Percentiles rank a stretch among this genome's conserved stretches.
Conservation (phyloP, 2,888 invertebrate species). For the Schizaphis graminum region DNA sequence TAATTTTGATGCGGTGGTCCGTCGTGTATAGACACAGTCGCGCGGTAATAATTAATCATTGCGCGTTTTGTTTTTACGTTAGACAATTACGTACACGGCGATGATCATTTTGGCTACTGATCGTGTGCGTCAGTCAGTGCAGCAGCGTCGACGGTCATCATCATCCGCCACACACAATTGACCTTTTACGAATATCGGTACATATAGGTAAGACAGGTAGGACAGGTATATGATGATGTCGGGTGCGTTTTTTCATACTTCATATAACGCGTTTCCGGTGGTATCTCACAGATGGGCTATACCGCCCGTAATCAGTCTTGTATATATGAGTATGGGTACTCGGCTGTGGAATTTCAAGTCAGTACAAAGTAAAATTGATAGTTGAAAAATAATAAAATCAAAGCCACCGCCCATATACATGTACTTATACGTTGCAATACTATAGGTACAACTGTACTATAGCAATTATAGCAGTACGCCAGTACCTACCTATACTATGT, state of each 20-base stretch:
- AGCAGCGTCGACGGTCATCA: slow-evolving; percentile 13
- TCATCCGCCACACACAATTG: not conserved
- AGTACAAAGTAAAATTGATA: slow-evolving; percentile 17
- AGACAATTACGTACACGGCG: slow-evolving; percentile 32
- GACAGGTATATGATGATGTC: not conserved
- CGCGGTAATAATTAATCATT: slow-evolving; percentile 40
- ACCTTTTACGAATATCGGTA: slow-evolving; percentile 45
- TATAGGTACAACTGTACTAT: not conserved
- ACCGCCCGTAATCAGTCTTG: slow-evolving; percentile 32
- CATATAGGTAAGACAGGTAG: not conserved
- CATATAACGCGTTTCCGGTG: slow-evolving; percentile 47
- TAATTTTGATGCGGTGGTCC: slow-evolving; percentile 50
- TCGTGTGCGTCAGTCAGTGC: not conserved
- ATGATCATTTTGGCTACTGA: slow-evolving; percentile 61
- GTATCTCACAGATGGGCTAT: not conserved
- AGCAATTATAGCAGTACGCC: not conserved
- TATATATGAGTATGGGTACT: not conserved
- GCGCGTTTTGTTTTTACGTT: slow-evolving; percentile 1
- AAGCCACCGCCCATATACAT: not conserved
- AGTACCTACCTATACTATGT: not conserved
- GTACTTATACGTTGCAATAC: not conserved
- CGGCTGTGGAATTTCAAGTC: not conserved
- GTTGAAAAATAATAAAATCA: slow-evolving; percentile 38
- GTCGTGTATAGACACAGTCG: not conserved
- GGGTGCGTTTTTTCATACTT: not conserved